A percentile compares a stretch with the other conserved stretches of the same genome.
These are phyloP conservation scores for Acrossocheilus fasciatus DNA, from an alignment of 2,797 vertebrate genomes.

Conservation along the genomic window DNA sequence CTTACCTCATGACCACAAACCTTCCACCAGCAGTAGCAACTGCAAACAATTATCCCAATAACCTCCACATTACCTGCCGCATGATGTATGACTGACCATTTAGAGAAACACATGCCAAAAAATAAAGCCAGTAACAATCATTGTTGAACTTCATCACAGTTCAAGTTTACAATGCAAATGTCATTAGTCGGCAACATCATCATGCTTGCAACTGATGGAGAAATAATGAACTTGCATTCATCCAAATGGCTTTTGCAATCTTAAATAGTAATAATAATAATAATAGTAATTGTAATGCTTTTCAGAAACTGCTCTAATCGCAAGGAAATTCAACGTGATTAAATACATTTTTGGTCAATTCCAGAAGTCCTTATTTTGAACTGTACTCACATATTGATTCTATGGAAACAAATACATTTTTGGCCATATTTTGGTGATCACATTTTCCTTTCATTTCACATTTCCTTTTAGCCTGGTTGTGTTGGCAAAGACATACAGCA, in stretches of 20 bases:
- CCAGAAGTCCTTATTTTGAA: background rate
- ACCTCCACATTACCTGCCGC: conserved; percentile 68
- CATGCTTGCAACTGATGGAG: background rate
- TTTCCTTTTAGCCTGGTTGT: conserved; percentile 2
- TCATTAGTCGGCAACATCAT: background rate
- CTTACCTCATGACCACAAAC: conserved; percentile 68
- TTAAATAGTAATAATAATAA: conserved; percentile 2
- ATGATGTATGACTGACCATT: conserved; percentile 59
- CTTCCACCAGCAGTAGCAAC: conserved; percentile 69
- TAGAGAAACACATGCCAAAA: conserved; percentile 60
- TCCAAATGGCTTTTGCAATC: background rate
- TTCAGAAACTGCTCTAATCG: background rate
- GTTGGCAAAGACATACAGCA: conserved; percentile 52
- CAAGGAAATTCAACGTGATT: background rate
- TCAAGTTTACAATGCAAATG: background rate
- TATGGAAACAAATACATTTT: background rate
- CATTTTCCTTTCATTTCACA: background rate
- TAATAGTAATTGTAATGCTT: no score
- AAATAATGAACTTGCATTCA: conserved; percentile 7
- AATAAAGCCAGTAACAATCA: background rate
- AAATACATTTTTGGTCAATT: background rate
- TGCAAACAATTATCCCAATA: conserved; percentile 78
- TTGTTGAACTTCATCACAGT: conserved; percentile 40
- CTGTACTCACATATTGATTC: background rate
- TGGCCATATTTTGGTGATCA: background rate